Evolutionary conservation across 2,113 vertebrate species (phyloP).

Genomic region (Pardalotus punctatus): DNA sequence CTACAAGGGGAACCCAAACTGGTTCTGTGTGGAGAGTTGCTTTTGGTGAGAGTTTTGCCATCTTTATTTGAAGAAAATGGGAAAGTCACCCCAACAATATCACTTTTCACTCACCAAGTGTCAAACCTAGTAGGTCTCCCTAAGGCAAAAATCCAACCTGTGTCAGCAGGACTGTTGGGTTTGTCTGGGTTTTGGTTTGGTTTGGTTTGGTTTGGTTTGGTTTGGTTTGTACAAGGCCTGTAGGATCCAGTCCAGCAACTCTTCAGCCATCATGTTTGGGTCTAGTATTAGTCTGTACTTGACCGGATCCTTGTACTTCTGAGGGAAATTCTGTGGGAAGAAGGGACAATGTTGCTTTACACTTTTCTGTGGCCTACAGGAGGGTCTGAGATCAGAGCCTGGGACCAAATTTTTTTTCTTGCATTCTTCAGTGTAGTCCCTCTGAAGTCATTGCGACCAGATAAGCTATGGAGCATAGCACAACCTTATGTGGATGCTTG

Average conservation of each 20-base stretch:
- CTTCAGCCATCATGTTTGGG: background rate
- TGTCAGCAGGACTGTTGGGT: background rate
- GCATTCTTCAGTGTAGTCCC: background rate
- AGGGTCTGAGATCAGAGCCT: background rate
- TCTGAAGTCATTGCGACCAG: slow-evolving; percentile 41
- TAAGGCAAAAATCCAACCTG: background rate
- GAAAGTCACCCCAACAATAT: background rate
- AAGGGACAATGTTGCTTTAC: background rate
- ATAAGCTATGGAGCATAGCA: slow-evolving; percentile 45
- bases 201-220: background rate
- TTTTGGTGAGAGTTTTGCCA: background rate
- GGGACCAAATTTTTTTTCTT: background rate
- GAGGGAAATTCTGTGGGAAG: background rate
- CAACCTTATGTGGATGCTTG: slow-evolving; percentile 36
- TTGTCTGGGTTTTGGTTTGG: background rate
- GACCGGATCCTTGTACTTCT: background rate
- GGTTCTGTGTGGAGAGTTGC: background rate
- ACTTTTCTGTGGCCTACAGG: background rate
- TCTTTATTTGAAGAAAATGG: background rate
- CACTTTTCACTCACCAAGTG: background rate
- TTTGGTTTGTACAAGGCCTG: background rate
- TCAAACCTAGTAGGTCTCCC: background rate
- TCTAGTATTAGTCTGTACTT: background rate
- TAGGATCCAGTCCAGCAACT: background rate
- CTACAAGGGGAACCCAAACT: background rate